Evolutionary conservation across 1,140 invertebrate genomes (phyloP), one percentile per base, ranked within the genome.

Genomic region (Eufriesea mexicana): DNA sequence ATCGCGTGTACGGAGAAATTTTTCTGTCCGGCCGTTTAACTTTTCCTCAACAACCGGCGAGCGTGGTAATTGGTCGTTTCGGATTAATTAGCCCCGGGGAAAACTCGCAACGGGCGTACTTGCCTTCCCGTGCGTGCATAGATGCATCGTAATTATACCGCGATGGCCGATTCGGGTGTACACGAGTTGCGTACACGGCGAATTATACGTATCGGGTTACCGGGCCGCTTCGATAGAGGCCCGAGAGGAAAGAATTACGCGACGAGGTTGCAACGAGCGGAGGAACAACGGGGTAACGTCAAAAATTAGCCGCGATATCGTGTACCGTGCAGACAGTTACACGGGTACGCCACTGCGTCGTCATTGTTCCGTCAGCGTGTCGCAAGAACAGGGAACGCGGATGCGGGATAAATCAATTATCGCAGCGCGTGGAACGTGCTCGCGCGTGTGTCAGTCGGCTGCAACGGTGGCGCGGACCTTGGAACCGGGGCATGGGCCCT

Each of bases 361-460:
- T 76, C 74, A 66, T 76, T 76, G 74, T 76, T 64, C 61, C 59
- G 74, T 76, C 74, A 49, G 25, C n/a, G 74, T 54, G 59, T 76
- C 47, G 74, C 61, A 42, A 51, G 20, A 28, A 28, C 73, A 47
- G 45, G 73, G 45, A 35, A 62, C 57, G 45, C 10, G 28, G 74
- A 73, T n/a, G 71, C 71, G 71, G 68, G 71, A 76, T 76, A 62
- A 76, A 76, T 76, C 61, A 64, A 76, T 76, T 76, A 76, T 76
- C 42, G 47, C 61, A 47, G 45, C 67, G 10, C n/a, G 67, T 4
- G 25, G 67, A 68, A 47, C 64, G 64, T 45, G 64, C 20, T 66
- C 64, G 35, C 64, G 35, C 64, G 64, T 66, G 23, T 20, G 10
- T 35, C 42, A 42, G 35, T 23, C 35, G 35, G 35, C 25, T 4